Conservation (phyloP, 64 coral and sea anemone species). For the Pachyseris speciosa region DNA sequence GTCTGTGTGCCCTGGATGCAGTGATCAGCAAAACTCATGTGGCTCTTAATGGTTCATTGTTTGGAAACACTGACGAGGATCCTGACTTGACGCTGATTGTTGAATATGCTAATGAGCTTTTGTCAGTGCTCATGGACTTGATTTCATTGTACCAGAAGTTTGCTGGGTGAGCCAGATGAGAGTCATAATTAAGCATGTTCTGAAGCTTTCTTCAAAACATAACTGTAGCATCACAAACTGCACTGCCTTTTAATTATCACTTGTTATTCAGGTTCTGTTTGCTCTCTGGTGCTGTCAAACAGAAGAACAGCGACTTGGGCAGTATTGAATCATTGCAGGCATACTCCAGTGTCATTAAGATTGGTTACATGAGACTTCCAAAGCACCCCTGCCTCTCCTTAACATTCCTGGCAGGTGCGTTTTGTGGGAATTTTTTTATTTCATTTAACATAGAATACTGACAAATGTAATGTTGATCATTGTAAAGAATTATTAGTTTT, state of each 20-base stretch:
- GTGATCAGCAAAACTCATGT: conserved; percentile 81
- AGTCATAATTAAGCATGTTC: too few relatives aligned
- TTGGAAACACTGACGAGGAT: conserved; percentile 90
- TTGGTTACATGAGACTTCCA: conserved; percentile 86
- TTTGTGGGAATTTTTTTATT: too few relatives aligned
- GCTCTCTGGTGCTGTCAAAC: conserved; percentile 62
- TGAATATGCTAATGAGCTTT: conserved; percentile 73
- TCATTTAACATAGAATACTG: too few relatives aligned
- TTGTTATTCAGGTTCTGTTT: conserved; percentile 73
- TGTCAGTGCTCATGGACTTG: conserved; percentile 74
- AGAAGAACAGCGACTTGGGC: conserved; percentile 43
- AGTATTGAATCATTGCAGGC: conserved; percentile 53
- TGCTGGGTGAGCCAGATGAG: conserved; percentile 54
- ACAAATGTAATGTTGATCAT: too few relatives aligned
- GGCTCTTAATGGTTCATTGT: conserved; percentile 68
- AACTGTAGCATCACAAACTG: not conserved
- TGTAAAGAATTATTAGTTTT: too few relatives aligned
- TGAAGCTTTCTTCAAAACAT: too few relatives aligned
- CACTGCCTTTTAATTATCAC: not conserved
- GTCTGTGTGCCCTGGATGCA: conserved; percentile 74
- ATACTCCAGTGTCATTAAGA: conserved; percentile 92
- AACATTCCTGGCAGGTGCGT: conserved; percentile 70
- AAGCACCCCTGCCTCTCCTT: conserved; percentile 88
- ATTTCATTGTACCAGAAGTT: conserved; percentile 90
- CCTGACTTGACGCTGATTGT: conserved; percentile 85